phyloP scores from a whole-genome alignment of 2,797 vertebrate genomes.

The Astyanax mexicanus region DNA sequence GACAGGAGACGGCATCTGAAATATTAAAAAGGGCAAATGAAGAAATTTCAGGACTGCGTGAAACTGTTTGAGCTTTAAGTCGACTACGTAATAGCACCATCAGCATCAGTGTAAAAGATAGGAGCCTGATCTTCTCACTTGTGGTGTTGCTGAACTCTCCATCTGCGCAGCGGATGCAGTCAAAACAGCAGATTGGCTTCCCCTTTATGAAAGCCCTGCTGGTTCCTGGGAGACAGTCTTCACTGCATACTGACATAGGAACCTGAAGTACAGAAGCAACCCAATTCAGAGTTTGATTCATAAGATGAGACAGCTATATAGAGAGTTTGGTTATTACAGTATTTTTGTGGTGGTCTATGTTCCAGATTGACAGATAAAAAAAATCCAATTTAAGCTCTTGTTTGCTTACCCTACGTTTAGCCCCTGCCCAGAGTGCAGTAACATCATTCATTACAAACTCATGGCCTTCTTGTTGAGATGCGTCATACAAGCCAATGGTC shows the following conservation, averaged over 20 bases:
- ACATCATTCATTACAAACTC: slow-evolving; percentile 76
- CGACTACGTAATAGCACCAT: slow-evolving; percentile 67
- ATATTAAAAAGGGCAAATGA: slow-evolving; percentile 70
- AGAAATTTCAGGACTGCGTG: slow-evolving; percentile 66
- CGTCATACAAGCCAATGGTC: slow-evolving; percentile 78
- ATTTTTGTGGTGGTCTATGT: not conserved
- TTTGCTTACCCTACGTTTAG: slow-evolving; percentile 64
- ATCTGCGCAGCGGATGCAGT: slow-evolving; percentile 78
- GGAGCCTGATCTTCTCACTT: slow-evolving; percentile 76
- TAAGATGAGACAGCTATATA: not conserved
- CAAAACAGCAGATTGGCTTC: slow-evolving; percentile 81
- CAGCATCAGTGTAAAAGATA: slow-evolving; percentile 67
- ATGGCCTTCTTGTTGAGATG: slow-evolving; percentile 71
- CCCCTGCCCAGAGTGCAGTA: slow-evolving; percentile 73
- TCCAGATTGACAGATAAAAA: not conserved
- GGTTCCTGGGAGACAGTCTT: slow-evolving; percentile 76
- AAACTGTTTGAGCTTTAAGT: slow-evolving; percentile 63
- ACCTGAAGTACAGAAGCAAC: slow-evolving; percentile 64
- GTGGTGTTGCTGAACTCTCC: slow-evolving; percentile 80
- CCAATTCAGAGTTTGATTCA: not conserved
- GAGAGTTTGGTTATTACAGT: not conserved
- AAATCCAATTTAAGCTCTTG: not conserved
- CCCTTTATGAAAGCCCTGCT: slow-evolving; percentile 75
- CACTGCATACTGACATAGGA: slow-evolving; percentile 79
- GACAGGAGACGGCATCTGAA: slow-evolving; percentile 83